Base-by-base conservation (phyloP, 2,113 vertebrate genomes). In the Microcebus murinus region DNA sequence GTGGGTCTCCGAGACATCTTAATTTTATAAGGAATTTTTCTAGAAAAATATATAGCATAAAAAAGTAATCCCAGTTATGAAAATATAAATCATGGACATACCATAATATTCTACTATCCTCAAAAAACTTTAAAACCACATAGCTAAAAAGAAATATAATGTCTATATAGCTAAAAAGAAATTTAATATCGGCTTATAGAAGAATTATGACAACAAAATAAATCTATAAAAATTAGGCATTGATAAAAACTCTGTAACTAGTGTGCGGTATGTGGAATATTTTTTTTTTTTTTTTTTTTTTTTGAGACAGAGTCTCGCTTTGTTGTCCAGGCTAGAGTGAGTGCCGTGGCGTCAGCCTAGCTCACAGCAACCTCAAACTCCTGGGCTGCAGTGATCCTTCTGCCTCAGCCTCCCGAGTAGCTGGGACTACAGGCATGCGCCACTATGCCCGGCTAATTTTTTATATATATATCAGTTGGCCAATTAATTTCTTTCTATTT, bases 21-120 rank as follows among this genome's bases (percentile, higher is more conserved):
- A 91, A 91, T 50, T 87, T 89, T 79, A 63, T 15, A 73, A 77
- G 55, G 3, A 89, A 27, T 42, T 90, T 91, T 95, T 57, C 79
- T 87, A 90, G 90, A 83, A 95, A 91, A 79, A 94, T 9, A 65
- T 1, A 55, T 0, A 61, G 10, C 18, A 57, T 29, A 1, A n/a
- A 91, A 82, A 1, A 94, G 11, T 59, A 90, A 89, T 55, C 1
- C 1, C 4, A 93, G 10, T 80, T 79, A 71, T 18, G 23, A 90
- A 96, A 91, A 90, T 67, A 96, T 17, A 76, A 93, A 71, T 39
- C 13, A 73, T 17, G 8, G 34, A n/a, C 5, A 96, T 84, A 23
- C 4, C 45, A 36, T 63, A 70, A 68, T 9, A 87, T 84, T 55
- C 25, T 63, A 74, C 0, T 65, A 76, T 8, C n/a, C 57, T 50